Evolutionary conservation across 92 coral and sea anemone species (phyloP).

Genomic region (Desmophyllum pertusum): DNA sequence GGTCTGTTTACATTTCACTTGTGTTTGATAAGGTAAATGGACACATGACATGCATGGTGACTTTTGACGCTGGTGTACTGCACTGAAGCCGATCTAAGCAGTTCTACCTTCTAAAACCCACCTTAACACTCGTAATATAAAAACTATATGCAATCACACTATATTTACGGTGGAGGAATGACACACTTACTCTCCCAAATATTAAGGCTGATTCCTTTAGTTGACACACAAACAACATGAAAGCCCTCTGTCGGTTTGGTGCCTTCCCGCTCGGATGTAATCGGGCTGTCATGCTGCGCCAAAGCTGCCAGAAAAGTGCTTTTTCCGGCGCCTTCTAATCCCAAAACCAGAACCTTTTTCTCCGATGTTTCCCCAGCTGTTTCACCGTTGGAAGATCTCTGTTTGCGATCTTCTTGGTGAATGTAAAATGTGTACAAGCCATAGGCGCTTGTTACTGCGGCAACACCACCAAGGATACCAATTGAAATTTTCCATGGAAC

Average conservation of each 20-base stretch:
- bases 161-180: not conserved
- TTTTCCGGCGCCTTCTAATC: conserved; percentile 87
- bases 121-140: too few relatives aligned
- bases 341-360: conserved; percentile 83
- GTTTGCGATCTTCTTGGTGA: conserved; percentile 22
- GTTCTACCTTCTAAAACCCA: not conserved
- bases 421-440: conserved; percentile 73
- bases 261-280: conserved; percentile 54
- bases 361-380: conserved; percentile 56
- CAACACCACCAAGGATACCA: conserved; percentile 69
- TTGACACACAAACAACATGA: conserved; percentile 84
- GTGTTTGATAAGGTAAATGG: not conserved
- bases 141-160: not conserved
- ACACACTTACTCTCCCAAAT: conserved; percentile 97
- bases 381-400: conserved; percentile 55
- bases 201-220: conserved; percentile 80
- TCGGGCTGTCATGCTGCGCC: conserved; percentile 69
- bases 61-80: too few relatives aligned
- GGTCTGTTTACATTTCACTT: not conserved
- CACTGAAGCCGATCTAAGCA: not conserved
- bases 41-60: too few relatives aligned
- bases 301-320: conserved; percentile 88
- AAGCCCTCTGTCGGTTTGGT: conserved; percentile 90
- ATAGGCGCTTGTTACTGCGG: conserved; percentile 65
- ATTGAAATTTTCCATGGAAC: conserved; percentile 66